Conservation (phyloP, 2,113 vertebrate species). For the Galeopterus variegatus region DNA sequence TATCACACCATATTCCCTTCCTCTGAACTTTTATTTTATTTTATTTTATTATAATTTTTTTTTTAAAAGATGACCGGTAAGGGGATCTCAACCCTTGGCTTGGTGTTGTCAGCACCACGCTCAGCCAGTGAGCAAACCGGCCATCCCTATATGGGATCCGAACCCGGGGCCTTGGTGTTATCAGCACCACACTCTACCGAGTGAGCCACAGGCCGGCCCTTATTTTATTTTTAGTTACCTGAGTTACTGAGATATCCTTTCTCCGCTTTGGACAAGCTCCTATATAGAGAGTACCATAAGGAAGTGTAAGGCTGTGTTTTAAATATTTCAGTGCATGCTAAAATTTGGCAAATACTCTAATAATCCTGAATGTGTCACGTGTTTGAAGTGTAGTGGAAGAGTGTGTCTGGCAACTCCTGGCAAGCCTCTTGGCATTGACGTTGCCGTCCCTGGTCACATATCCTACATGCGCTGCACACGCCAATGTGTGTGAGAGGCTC, state of each 20-base stretch:
- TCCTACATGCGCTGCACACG: fast-evolving
- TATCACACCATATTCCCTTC: neutral
- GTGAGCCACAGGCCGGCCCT: too few relatives aligned
- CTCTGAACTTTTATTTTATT: neutral
- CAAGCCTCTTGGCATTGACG: neutral
- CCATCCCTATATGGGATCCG: too few relatives aligned
- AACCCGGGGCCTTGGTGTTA: too few relatives aligned
- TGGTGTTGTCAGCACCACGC: too few relatives aligned
- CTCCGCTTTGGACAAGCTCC: neutral
- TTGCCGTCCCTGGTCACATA: neutral
- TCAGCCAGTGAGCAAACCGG: too few relatives aligned
- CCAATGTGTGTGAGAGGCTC: neutral
- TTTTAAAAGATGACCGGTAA: too few relatives aligned
- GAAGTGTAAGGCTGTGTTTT: neutral
- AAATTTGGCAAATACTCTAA: neutral
- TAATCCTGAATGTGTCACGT: neutral
- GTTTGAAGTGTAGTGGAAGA: neutral
- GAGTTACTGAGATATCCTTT: neutral
- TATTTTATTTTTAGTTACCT: neutral
- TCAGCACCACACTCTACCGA: too few relatives aligned
- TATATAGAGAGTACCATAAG: neutral
- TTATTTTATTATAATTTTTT: too few relatives aligned
- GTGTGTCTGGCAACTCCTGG: neutral
- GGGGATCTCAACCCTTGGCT: too few relatives aligned
- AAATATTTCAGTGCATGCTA: neutral